phyloP scores from a whole-genome alignment of 1,140 invertebrate genomes.

The Sycophaga agraensis region DNA sequence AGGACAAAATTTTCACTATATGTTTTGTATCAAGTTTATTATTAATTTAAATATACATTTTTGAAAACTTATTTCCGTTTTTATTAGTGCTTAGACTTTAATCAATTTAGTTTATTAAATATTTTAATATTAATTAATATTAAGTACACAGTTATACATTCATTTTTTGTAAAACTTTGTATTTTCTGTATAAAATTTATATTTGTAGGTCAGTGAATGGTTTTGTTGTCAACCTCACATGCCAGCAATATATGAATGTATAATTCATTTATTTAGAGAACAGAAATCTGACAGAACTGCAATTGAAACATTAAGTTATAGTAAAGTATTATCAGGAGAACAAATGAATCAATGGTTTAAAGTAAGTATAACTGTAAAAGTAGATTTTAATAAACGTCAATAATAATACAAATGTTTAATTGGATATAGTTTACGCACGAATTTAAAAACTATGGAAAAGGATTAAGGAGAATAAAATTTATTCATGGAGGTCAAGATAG shows the following conservation, averaged over 20 bases:
- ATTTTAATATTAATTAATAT: not conserved
- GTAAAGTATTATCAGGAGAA: constrained; percentile 36
- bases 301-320: constrained; percentile 38
- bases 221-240: constrained; percentile 47
- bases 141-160: not conserved
- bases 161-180: not conserved
- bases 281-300: constrained; percentile 26
- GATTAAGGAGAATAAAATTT: constrained; percentile 45
- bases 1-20: no score
- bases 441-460: constrained; percentile 47
- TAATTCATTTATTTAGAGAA: constrained; percentile 32
- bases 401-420: not conserved
- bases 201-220: constrained; percentile 47
- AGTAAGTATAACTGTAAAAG: constrained; percentile 34
- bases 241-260: constrained; percentile 42
- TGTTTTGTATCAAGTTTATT: no score
- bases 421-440: constrained; percentile 39
- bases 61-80: no score
- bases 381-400: no score
- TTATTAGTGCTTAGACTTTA: no score
- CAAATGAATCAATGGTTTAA: constrained; percentile 46
- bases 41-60: no score
- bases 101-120: not conserved
- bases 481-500: constrained; percentile 58
- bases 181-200: constrained; percentile 11